Percentiles rank a stretch among this genome's conserved stretches.
Evolutionary conservation across 2,888 invertebrate species (phyloP).

Genomic region (Caenorhabditis sp.): DNA sequence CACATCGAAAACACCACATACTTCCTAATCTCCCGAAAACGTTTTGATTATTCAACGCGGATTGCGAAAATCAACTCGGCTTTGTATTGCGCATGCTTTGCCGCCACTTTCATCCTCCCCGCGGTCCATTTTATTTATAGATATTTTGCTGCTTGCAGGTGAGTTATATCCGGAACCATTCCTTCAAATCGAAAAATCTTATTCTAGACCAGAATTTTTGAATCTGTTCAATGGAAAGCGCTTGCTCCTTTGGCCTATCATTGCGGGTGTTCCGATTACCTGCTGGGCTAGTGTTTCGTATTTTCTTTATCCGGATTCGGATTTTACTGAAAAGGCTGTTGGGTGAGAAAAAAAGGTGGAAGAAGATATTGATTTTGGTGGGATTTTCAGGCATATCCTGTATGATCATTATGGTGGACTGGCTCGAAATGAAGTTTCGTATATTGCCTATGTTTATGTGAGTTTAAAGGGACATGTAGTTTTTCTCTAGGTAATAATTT

Average conservation of each 20-base stretch:
- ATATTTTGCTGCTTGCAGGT: constrained; percentile 31
- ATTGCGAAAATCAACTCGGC: neutral
- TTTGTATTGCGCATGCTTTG: neutral
- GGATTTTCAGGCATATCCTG: constrained; percentile 18
- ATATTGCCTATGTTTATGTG: constrained; percentile 27
- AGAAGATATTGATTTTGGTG: no score
- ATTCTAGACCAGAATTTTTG: constrained; percentile 22
- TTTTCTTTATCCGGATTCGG: constrained; percentile 27
- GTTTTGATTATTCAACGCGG: neutral
- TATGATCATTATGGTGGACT: constrained; percentile 19
- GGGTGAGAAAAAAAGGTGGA: constrained; percentile 8
- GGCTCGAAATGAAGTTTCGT: constrained; percentile 26
- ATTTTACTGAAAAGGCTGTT: constrained; percentile 14
- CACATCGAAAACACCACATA: neutral
- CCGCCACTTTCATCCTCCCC: neutral
- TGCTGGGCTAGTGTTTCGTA: constrained; percentile 26
- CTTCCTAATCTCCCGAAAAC: neutral
- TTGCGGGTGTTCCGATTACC: constrained; percentile 7
- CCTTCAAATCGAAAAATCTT: neutral
- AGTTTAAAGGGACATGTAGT: no score
- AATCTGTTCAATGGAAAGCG: constrained; percentile 13
- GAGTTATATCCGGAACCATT: neutral
- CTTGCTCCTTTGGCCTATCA: constrained; percentile 17
- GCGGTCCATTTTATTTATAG: constrained; percentile 1
- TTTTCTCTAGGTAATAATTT: no score